These are phyloP conservation scores for Alexandromys fortis DNA, from an alignment of 2,113 vertebrate species.

Conservation along the genomic window DNA sequence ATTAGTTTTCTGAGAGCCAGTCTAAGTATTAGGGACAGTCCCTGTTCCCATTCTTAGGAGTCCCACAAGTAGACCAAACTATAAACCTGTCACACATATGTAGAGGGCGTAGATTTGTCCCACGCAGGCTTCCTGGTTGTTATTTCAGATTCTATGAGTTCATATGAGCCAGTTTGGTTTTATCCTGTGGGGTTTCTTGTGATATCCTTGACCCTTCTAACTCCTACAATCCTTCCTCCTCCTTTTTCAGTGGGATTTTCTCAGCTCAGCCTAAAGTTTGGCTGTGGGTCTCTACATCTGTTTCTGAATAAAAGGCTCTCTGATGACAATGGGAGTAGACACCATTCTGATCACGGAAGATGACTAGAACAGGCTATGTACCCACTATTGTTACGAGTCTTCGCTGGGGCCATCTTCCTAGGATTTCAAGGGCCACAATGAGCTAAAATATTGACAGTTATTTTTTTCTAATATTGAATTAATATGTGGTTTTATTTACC, in stretches of 20 bases:
- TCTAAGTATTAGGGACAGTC: neutral
- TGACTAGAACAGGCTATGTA: neutral
- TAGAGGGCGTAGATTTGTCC: neutral
- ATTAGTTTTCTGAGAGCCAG: neutral
- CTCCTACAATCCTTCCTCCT: neutral
- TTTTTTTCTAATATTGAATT: neutral
- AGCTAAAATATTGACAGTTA: neutral
- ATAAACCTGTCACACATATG: neutral
- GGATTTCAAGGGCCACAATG: neutral
- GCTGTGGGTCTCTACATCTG: neutral
- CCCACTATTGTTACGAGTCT: neutral
- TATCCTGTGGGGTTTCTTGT: neutral
- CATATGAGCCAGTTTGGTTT: neutral
- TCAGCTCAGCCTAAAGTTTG: neutral
- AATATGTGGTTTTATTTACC: slow-evolving; percentile 7
- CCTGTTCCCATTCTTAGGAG: neutral
- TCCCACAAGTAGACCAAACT: neutral
- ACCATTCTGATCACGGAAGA: neutral
- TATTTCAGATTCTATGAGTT: neutral
- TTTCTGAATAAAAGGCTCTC: neutral
- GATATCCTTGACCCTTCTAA: neutral
- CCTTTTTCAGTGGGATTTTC: neutral
- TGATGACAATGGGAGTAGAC: neutral
- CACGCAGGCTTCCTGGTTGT: neutral
- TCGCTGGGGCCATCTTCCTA: neutral